Percentiles rank a stretch among this genome's conserved stretches.
phyloP scores from a whole-genome alignment of 2,797 vertebrate species.

The Knipowitschia caucasica region DNA sequence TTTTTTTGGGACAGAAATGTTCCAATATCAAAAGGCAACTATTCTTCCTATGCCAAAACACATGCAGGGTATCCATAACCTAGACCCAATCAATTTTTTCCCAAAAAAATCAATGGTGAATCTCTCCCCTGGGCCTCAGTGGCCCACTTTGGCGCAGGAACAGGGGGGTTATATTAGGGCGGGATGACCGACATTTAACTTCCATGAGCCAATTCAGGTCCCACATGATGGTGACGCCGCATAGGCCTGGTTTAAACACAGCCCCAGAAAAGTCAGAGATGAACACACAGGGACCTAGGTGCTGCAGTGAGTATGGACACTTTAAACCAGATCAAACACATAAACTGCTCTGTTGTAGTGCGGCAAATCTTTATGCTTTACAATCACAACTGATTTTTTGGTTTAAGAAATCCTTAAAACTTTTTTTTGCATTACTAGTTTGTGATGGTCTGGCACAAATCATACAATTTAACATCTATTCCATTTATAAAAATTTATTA shows the following conservation, averaged over 20 bases:
- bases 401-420: too few relatives aligned
- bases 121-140: constrained; percentile 56
- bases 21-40: constrained; percentile 20
- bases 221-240: constrained; percentile 17
- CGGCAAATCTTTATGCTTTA: background rate
- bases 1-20: background rate
- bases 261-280: constrained; percentile 24
- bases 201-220: constrained; percentile 45
- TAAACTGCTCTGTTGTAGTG: background rate
- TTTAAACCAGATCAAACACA: background rate
- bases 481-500: too few relatives aligned
- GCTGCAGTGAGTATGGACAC: background rate
- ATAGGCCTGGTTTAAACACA: constrained; percentile 36
- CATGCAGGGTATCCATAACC: constrained; percentile 39
- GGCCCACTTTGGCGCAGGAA: constrained; percentile 57
- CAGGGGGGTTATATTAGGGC: constrained; percentile 63
- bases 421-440: background rate
- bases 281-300: constrained; percentile 1
- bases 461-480: background rate
- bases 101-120: constrained; percentile 62
- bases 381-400: background rate
- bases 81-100: constrained; percentile 58
- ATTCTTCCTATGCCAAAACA: constrained; percentile 36
- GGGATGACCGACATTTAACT: constrained; percentile 56
- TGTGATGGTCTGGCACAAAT: background rate